Evolutionary conservation across 92 coral and sea anemone species (phyloP), one percentile per base, ranked within the genome.

Genomic region (Anthopleura xanthogrammica): DNA sequence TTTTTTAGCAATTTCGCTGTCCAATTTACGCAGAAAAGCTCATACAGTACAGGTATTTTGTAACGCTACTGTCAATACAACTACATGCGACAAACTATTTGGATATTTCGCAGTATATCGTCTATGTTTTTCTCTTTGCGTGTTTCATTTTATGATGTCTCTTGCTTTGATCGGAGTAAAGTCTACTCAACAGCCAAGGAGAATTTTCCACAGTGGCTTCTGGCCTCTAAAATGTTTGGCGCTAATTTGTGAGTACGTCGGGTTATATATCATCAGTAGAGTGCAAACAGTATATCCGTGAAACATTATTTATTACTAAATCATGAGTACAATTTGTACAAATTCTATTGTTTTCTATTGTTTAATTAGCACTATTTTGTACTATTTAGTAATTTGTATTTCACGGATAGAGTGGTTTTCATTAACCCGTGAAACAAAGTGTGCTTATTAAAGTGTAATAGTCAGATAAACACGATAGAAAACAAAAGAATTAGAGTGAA

Each of bases 91-190:
- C 41, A 89, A 78, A 57, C 65, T 95, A 9, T 80, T 86, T 41
- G 98, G 98, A n/a, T 89, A 90, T 78, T 77, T 88, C 13, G 97
- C 95, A 4, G 97, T 93, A 9, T 93, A 93, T 83, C 90, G 98
- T 2, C 76, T 87, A 13, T 93, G 90, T 86, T 87, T 93, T 76
- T 90, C 92, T 24, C 76, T 86, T 40, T 92, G 91, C 48, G 50
- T 86, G 76, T 90, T 93, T 80, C 92, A 82, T 81, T 82, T 95
- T 29, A 52, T 79, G 6, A 80, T 89, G 81, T 80, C 98, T 0
- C 65, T 88, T 77, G 16, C 85, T n/a, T 77, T 90, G 70, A 75
- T 89, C 71, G 93, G 93, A 2, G 93, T 92, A 56, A 82, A 41
- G 16, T 75, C 46, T 17, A 90, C 83, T 22, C 24, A 90, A 16